These are phyloP conservation scores for Hippocampus abdominalis DNA, from an alignment of 2,113 vertebrate genomes.

Conservation along the genomic window DNA sequence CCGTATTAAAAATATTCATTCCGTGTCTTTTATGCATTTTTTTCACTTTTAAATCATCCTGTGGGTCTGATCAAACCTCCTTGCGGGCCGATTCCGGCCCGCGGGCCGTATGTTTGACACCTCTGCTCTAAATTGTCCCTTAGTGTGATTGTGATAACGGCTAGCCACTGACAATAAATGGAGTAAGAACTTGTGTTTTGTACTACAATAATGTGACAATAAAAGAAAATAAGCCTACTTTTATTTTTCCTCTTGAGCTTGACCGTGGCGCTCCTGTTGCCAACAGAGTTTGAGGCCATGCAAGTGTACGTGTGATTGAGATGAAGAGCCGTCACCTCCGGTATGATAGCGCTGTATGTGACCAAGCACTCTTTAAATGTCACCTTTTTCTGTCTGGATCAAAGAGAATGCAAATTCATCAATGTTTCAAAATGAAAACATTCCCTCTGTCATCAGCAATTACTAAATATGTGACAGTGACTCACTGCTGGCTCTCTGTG, in stretches of 20 bases:
- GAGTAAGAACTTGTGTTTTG: not conserved
- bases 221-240: constrained; percentile 33
- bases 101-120: no score
- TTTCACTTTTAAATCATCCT: no score
- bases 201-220: not conserved
- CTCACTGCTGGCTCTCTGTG: constrained; percentile 34
- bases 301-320: constrained; percentile 74
- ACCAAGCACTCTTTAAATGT: constrained; percentile 29
- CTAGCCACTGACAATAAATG: not conserved
- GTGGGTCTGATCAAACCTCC: no score
- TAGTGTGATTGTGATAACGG: no score
- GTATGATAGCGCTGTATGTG: constrained; percentile 42
- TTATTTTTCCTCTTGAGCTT: constrained; percentile 64
- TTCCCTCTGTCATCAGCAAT: not conserved
- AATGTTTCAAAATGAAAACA: not conserved
- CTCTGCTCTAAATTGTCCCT: no score
- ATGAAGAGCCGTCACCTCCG: constrained; percentile 70
- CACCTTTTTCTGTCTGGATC: constrained; percentile 13
- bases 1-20: no score
- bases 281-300: constrained; percentile 74
- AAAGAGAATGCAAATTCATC: not conserved
- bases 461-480: not conserved
- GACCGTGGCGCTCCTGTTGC: constrained; percentile 67
- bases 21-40: no score
- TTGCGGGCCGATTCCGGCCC: no score